phyloP scores from a whole-genome alignment of 1,140 invertebrate genomes.

The Eueides isabella region DNA sequence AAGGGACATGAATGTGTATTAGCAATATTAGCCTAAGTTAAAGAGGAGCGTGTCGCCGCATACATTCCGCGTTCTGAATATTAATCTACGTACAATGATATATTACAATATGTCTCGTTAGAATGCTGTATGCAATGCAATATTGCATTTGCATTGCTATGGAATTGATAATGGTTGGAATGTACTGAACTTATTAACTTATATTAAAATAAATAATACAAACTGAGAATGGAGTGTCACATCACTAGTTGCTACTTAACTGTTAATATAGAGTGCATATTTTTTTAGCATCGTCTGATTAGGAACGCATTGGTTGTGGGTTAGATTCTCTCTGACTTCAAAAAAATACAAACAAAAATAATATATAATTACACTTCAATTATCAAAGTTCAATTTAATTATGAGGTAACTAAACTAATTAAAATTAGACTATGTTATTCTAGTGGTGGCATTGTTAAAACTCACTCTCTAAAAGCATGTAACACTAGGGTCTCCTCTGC shows the following conservation, averaged over 20 bases:
- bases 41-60: constrained; percentile 14
- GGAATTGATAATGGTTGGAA: not conserved
- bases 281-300: too few relatives aligned
- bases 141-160: constrained; percentile 9
- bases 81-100: constrained; percentile 23
- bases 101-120: constrained; percentile 17
- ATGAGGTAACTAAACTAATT: too few relatives aligned
- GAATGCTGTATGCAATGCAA: constrained; percentile 21
- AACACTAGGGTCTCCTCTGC: too few relatives aligned
- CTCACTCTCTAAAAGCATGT: too few relatives aligned
- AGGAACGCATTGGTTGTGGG: too few relatives aligned
- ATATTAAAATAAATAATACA: not conserved
- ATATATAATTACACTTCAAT: too few relatives aligned
- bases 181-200: not conserved
- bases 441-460: too few relatives aligned
- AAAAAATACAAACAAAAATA: too few relatives aligned
- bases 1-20: not conserved
- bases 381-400: too few relatives aligned
- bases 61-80: constrained; percentile 18
- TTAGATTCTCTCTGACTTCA: too few relatives aligned
- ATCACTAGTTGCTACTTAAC: not conserved
- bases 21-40: not conserved
- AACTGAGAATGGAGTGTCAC: not conserved
- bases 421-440: too few relatives aligned
- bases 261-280: too few relatives aligned